A percentile compares a stretch with the other conserved stretches of the same genome.
These are phyloP conservation scores for Galerucella calmariensis DNA, from an alignment of 2,888 invertebrate genomes.

Conservation along the genomic window DNA sequence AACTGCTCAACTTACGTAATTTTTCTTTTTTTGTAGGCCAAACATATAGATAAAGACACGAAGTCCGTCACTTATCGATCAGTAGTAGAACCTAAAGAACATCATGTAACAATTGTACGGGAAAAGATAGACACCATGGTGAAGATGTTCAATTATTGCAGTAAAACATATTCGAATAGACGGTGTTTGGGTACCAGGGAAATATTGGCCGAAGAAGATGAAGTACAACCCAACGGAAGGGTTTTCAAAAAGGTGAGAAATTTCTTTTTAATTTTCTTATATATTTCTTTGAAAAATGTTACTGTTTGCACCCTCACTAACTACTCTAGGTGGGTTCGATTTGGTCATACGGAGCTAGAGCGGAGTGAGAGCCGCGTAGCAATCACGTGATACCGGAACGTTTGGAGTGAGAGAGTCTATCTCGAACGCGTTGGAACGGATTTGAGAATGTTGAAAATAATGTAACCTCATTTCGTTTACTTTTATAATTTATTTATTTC, in stretches of 20 bases:
- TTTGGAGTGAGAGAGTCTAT: too few relatives aligned
- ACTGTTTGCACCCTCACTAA: too few relatives aligned
- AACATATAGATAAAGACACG: constrained; percentile 73
- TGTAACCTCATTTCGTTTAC: too few relatives aligned
- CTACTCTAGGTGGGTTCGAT: too few relatives aligned
- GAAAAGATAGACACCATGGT: constrained; percentile 85
- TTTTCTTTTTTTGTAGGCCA: constrained; percentile 69
- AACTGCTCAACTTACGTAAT: not conserved
- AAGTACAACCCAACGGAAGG: constrained; percentile 92
- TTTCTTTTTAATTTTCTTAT: too few relatives aligned
- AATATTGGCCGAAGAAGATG: constrained; percentile 92
- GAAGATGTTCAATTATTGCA: constrained; percentile 84
- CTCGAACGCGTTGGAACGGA: too few relatives aligned
- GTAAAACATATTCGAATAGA: constrained; percentile 77
- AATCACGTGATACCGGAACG: too few relatives aligned
- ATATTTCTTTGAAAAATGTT: too few relatives aligned
- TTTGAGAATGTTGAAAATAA: too few relatives aligned
- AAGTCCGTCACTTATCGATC: constrained; percentile 80
- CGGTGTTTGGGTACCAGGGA: constrained; percentile 90
- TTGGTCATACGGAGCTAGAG: too few relatives aligned
- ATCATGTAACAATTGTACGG: constrained; percentile 79
- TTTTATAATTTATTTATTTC: too few relatives aligned
- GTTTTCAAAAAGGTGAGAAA: constrained; percentile 89
- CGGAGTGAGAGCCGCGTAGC: too few relatives aligned
- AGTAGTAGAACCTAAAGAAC: constrained; percentile 74